Percentiles rank a stretch among this genome's conserved stretches.
Conservation (phyloP, 2,797 vertebrate species). For the Lagodon rhomboides region DNA sequence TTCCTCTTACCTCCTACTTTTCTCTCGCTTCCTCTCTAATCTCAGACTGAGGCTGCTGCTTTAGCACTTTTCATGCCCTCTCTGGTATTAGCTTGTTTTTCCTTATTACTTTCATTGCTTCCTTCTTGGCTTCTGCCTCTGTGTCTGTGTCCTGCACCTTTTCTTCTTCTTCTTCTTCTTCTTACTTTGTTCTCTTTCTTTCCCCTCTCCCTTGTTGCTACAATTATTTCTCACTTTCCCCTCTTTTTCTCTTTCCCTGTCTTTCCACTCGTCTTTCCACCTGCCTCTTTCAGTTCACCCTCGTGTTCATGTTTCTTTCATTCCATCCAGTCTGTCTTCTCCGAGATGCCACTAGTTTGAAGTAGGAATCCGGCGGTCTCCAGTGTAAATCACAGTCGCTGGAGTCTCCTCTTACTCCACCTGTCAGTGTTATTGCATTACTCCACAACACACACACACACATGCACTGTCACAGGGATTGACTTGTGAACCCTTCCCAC, state of each 20-base stretch:
- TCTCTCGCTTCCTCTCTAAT: slow-evolving; percentile 67
- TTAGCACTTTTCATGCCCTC: slow-evolving; percentile 54
- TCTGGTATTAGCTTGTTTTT: slow-evolving; percentile 57
- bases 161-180: slow-evolving; percentile 43
- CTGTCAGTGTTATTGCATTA: slow-evolving; percentile 31
- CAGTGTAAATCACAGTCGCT: slow-evolving; percentile 31
- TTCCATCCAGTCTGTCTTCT: slow-evolving; percentile 5
- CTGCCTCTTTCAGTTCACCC: background rate
- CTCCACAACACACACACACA: background rate
- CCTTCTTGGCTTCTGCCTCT: slow-evolving; percentile 16
- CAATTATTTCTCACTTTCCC: background rate
- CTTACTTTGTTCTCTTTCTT: slow-evolving; percentile 9
- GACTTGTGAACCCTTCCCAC: slow-evolving; percentile 15
- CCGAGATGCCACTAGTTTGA: slow-evolving; percentile 26
- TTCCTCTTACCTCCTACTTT: slow-evolving; percentile 52
- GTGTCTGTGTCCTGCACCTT: slow-evolving; percentile 17
- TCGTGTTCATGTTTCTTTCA: slow-evolving; percentile 10
- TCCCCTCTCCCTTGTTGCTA: background rate
- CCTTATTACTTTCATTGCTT: slow-evolving; percentile 61
- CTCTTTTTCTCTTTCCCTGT: background rate
- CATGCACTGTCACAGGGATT: slow-evolving; percentile 10
- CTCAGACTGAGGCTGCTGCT: slow-evolving; percentile 62
- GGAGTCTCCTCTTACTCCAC: slow-evolving; percentile 2
- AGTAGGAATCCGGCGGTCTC: slow-evolving; percentile 17
- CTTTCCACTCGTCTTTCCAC: slow-evolving; percentile 1